Conservation (phyloP, 2,888 invertebrate genomes). For the Himalopsyche anomala region DNA sequence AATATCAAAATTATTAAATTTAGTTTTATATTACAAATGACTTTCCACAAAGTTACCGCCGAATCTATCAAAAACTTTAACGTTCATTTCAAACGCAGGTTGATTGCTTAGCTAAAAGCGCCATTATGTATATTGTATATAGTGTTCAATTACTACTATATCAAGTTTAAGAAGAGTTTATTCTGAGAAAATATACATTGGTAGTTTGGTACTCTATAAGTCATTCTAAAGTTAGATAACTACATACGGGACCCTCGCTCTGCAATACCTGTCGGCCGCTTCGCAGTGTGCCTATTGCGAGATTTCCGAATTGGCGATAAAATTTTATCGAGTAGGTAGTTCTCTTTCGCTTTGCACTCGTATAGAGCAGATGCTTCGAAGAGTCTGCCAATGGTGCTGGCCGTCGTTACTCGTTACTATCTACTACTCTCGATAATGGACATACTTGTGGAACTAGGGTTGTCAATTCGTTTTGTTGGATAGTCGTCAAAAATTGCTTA, state of each 20-base stretch:
- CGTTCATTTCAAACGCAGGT: too few species aligned
- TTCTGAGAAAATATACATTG: too few species aligned
- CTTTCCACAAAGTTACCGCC: too few species aligned
- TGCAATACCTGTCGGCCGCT: neutral
- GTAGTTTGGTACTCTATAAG: too few species aligned
- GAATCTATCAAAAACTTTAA: too few species aligned
- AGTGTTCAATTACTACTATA: too few species aligned
- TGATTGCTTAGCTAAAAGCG: too few species aligned
- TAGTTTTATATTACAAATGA: too few species aligned
- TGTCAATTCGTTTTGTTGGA: neutral
- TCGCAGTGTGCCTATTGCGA: neutral
- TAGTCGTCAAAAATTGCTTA: neutral
- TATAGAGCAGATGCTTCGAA: conserved; percentile 1
- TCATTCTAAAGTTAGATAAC: neutral
- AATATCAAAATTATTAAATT: too few species aligned
- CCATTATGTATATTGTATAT: too few species aligned
- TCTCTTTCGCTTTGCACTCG: conserved; percentile 17
- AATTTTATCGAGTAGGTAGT: conserved; percentile 19
- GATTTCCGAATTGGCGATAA: conserved; percentile 19
- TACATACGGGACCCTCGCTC: neutral
- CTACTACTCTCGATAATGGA: conserved; percentile 24
- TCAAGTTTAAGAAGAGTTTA: too few species aligned
- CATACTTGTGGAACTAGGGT: neutral
- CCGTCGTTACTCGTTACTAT: conserved; percentile 13
- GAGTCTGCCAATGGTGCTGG: conserved; percentile 1